phyloP scores from a whole-genome alignment of 35 echinoderm and acorn worm species.

The Lytechinus pictus region DNA sequence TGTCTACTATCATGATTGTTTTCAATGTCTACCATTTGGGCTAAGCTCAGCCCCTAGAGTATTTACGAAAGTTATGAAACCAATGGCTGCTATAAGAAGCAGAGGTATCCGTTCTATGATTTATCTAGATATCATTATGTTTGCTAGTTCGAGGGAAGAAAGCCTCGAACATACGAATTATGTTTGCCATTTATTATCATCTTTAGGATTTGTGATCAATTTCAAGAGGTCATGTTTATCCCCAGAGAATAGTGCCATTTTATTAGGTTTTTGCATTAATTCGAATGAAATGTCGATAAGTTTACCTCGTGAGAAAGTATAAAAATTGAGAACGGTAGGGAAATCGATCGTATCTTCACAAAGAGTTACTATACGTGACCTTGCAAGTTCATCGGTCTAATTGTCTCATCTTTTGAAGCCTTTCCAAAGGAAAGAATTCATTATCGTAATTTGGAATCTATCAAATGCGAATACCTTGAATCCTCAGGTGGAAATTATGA shows the following conservation, averaged over 20 bases:
- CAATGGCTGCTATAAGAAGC: conserved; percentile 15
- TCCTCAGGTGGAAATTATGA: too few species aligned
- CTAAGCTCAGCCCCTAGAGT: too few species aligned
- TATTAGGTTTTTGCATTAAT: background rate
- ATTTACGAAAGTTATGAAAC: too few species aligned
- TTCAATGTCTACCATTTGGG: too few species aligned
- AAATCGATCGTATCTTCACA: background rate
- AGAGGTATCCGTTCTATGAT: conserved; percentile 38
- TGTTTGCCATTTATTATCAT: background rate
- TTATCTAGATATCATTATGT: conserved; percentile 51
- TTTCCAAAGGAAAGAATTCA: conserved; percentile 30
- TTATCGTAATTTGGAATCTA: conserved; percentile 21
- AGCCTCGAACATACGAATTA: background rate
- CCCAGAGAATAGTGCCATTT: background rate
- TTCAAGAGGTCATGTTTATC: conserved; percentile 19
- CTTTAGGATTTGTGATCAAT: conserved; percentile 22
- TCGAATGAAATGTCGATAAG: background rate
- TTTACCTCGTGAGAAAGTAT: background rate
- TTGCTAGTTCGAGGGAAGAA: background rate
- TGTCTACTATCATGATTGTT: too few species aligned
- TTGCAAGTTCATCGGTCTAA: conserved; percentile 44
- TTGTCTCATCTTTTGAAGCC: conserved; percentile 37
- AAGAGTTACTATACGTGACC: background rate
- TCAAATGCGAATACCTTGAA: too few species aligned
- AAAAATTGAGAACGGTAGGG: background rate